phyloP scores from a whole-genome alignment of 2,888 invertebrate species.

The Tuta absoluta region DNA sequence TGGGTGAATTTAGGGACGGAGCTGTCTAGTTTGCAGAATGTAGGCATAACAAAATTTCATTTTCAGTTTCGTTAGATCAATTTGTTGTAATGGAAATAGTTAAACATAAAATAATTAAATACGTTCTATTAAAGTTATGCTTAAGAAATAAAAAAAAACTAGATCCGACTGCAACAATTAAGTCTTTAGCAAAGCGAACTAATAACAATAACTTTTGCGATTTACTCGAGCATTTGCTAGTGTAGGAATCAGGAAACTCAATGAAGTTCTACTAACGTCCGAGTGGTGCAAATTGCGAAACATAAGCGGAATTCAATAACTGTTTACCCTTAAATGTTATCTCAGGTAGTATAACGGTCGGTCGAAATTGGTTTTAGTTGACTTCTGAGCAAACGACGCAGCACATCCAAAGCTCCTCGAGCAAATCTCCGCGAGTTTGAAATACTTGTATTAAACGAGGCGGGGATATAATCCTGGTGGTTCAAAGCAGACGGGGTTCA shows the following conservation, averaged over 20 bases:
- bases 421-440: constrained; percentile 2
- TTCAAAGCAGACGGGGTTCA: constrained; percentile 18
- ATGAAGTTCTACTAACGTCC: constrained; percentile 48
- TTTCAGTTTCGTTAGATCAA: too few species aligned
- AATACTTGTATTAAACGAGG: constrained; percentile 10
- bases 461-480: constrained; percentile 16
- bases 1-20: background rate
- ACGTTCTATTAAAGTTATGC: background rate
- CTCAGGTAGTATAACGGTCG: background rate
- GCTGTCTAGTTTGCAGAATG: constrained; percentile 7
- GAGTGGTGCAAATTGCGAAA: constrained; percentile 42
- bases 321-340: background rate
- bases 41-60: background rate
- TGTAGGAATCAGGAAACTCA: constrained; percentile 38
- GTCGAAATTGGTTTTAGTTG: background rate
- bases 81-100: background rate
- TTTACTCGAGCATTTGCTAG: constrained; percentile 45
- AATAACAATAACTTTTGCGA: constrained; percentile 48
- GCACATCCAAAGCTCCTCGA: background rate
- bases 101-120: background rate
- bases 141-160: background rate
- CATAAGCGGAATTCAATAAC: background rate
- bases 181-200: constrained; percentile 41
- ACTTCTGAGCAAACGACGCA: background rate
- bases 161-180: background rate